phyloP scores from a whole-genome alignment of 2,797 vertebrate genomes.

The Hozukius guyotensis region DNA sequence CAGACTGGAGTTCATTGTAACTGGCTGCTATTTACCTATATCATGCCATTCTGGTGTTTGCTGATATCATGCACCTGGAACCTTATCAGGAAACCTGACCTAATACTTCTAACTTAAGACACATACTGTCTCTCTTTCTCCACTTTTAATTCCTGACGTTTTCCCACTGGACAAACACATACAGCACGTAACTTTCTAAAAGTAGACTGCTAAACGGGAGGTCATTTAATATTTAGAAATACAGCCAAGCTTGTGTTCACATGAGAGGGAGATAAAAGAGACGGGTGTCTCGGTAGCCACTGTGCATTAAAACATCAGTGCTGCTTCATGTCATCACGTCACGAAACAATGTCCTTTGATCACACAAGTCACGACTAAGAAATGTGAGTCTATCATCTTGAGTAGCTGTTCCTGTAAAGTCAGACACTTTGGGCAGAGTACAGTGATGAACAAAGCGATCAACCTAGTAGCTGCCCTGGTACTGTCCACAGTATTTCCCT shows the following conservation, averaged over 20 bases:
- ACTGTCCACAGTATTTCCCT: background rate
- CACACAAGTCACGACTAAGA: constrained; percentile 1
- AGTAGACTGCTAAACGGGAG: constrained; percentile 21
- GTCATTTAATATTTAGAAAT: constrained; percentile 67
- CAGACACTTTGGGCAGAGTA: background rate
- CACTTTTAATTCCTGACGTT: background rate
- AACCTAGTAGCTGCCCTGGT: constrained; percentile 14
- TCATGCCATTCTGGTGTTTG: background rate
- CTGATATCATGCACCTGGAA: background rate
- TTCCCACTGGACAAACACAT: background rate
- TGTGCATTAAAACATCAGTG: constrained; percentile 12
- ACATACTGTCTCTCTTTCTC: background rate
- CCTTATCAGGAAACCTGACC: background rate
- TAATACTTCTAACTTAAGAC: background rate
- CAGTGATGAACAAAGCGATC: constrained; percentile 13
- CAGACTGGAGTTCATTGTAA: background rate
- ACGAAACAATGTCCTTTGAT: constrained; percentile 8
- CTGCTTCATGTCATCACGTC: constrained; percentile 12
- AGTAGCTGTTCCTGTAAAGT: background rate
- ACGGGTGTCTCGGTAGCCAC: background rate
- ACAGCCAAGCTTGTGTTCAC: constrained; percentile 44
- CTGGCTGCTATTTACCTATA: background rate
- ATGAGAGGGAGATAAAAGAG: constrained; percentile 41
- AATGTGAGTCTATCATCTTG: background rate
- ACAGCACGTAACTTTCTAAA: constrained; percentile 43